phyloP scores from a whole-genome alignment of 1,140 invertebrate species.

The Mizuhopecten yessoensis region DNA sequence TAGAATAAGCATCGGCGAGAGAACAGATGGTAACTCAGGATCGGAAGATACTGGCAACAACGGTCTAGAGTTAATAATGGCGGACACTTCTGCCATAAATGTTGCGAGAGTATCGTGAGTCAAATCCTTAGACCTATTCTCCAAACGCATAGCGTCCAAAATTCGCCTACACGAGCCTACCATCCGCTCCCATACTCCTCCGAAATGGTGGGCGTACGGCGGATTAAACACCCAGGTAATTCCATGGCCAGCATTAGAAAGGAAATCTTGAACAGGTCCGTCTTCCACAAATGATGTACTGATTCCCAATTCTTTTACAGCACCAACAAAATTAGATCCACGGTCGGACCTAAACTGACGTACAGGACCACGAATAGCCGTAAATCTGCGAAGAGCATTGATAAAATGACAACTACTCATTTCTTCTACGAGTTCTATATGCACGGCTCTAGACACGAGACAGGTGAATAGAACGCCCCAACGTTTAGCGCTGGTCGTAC shows the following conservation, averaged over 20 bases:
- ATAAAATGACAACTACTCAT: slow-evolving; percentile 68
- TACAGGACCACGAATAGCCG: slow-evolving; percentile 63
- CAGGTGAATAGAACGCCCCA: slow-evolving; percentile 70
- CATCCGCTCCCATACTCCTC: slow-evolving; percentile 67
- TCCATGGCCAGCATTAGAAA: background rate
- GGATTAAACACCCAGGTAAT: slow-evolving; percentile 62
- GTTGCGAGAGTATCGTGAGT: slow-evolving; percentile 65
- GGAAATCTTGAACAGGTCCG: slow-evolving; percentile 35
- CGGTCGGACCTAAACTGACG: slow-evolving; percentile 64
- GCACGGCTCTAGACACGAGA: slow-evolving; percentile 57
- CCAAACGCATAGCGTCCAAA: slow-evolving; percentile 60
- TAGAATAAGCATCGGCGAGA: slow-evolving; percentile 59
- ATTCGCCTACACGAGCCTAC: slow-evolving; percentile 59
- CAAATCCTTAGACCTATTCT: slow-evolving; percentile 48
- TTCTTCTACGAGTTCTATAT: slow-evolving; percentile 69
- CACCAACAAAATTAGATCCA: slow-evolving; percentile 72
- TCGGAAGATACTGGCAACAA: slow-evolving; percentile 60
- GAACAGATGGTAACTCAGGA: slow-evolving; percentile 54
- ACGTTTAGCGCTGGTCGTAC: slow-evolving; percentile 56
- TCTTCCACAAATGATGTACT: slow-evolving; percentile 42
- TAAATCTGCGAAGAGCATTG: slow-evolving; percentile 67
- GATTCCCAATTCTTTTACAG: background rate
- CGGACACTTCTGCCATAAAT: slow-evolving; percentile 61
- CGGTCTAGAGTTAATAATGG: slow-evolving; percentile 65
- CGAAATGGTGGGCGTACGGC: slow-evolving; percentile 61